Base-by-base conservation (phyloP, 1,140 invertebrate genomes). In the Ceratosolen solmsi region DNA sequence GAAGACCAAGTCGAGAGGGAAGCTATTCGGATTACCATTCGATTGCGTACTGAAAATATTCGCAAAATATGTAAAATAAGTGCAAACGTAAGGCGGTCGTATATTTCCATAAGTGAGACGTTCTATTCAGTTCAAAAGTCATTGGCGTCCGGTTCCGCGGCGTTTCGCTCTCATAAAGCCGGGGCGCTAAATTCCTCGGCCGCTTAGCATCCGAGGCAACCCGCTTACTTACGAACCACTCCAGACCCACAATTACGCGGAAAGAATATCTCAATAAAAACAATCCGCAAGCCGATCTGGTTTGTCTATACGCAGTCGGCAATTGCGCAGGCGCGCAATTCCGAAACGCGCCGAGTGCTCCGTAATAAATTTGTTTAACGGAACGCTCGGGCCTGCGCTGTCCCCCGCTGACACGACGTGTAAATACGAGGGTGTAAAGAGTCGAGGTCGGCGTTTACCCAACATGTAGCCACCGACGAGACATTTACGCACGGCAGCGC, bases 131-230 rank as follows among this genome's bases (percentile, higher is more conserved):
- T 49, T 46, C 74, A 76, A 30, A 46, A 63, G 58, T 63, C 38
- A 76, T 46, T 30, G 0, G 41, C 15, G 60, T 33, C 20, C 63
- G 68, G 33, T 77, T 51, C 25, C 2, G 22, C 51, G 36, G 4
- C 60, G 75, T 78, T n/a, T 78, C 75, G 75, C 60, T 78, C 75
- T 78, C 75, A 46, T 77, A 77, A 65, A 63, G 38, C 25, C 56
- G 73, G 11, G 54, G 54, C 54, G 68, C 46, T 68, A 68, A 68
- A 68, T 68, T 74, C 36, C 3, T 51, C 17, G 8, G 15, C 33
- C 33, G 54, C 51, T 58, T 13, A n/a, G 33, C 17, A 30, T 30
- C 41, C 20, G 22, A 72, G 22, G 41, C 70, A 49, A 72, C 38
- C 33, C 9, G 20, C 13, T 38, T n/a, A 33, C 20, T 68, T n/a